These are phyloP conservation scores for Coelopa pilipes DNA, from an alignment of 2,888 invertebrate genomes.

Conservation along the genomic window DNA sequence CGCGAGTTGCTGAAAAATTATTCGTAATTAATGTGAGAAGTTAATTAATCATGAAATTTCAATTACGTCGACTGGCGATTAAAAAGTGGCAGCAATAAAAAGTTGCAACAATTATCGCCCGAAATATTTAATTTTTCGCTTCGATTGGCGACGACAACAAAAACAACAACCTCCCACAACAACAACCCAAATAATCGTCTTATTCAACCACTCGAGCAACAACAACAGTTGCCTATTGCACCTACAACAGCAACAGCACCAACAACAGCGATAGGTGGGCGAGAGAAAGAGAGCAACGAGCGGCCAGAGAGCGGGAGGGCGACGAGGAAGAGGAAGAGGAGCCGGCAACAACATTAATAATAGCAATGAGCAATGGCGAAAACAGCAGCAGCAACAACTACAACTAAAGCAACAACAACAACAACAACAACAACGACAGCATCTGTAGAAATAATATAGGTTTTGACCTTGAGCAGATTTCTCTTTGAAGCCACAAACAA, in stretches of 20 bases:
- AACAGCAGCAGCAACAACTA: not conserved
- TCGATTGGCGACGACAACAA: no score
- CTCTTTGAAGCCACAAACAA: not conserved
- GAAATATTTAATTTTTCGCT: no score
- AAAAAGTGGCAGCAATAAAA: no score
- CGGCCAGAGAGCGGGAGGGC: conserved; percentile 2
- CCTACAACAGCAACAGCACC: conserved; percentile 23
- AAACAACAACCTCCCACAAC: no score
- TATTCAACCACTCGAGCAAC: not conserved
- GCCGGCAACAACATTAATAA: conserved; percentile 6
- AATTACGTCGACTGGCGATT: no score
- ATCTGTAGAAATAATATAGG: not conserved
- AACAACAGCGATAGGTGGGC: conserved; percentile 16
- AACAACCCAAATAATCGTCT: not conserved
- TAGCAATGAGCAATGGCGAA: conserved; percentile 1
- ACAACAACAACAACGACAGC: not conserved
- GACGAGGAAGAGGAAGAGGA: not conserved
- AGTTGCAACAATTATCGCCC: no score
- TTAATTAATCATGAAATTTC: no score
- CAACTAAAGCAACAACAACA: conserved; percentile 4
- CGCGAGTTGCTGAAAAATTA: no score
- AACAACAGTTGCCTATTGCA: conserved; percentile 2
- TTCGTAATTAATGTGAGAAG: no score
- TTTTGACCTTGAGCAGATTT: not conserved
- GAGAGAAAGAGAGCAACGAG: conserved; percentile 21